Evolutionary conservation across 2,888 invertebrate genomes (phyloP), one percentile per base, ranked within the genome.

Genomic region (Callimorpha dominula): DNA sequence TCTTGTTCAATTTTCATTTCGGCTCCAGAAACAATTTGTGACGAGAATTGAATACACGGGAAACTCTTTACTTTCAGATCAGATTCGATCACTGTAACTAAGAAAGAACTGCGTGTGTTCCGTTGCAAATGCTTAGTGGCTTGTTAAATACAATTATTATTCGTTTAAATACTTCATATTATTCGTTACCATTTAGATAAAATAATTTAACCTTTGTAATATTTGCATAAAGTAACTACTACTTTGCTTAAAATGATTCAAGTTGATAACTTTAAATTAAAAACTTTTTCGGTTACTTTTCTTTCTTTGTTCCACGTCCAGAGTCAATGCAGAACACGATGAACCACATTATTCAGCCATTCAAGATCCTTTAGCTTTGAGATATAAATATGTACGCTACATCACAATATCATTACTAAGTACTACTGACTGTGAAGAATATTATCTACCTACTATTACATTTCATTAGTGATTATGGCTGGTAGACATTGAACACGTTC

Each of bases 401-500:
- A 17, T 63, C 42, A 63, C 42, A 42, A 63, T 42, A 17, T 63
- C 42, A 42, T 63, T 63, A 42, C 42, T 15, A 63, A 63, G 42
- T 63, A 63, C 60, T 62, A 62, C 63, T 42, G 15, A 63, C 63
- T 63, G 42, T 9, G 17, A 31, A n/a, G 46, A 54, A 17, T 42
- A 60, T 57, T 71, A 60, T 49, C 57, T 71, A 76, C 63, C 72
- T 67, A 67, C 54, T 54, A 71, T 78, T 71, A 73, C 54, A 70
- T 78, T 78, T 70, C 70, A 78, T 73, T 66, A 75, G 64, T 78
- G 78, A 76, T 72, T 75, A 78, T 75, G 75, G 73, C 57, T 71
- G 72, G 73, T 73, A 77, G 73, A 73, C 73, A 73, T 76, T 73
- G 71, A 74, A 75, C 76, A 77, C 76, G 67, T 78, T 81, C 68